These are phyloP conservation scores for Linurgus olivaceus DNA, from an alignment of 2,797 vertebrate genomes.

Conservation along the genomic window DNA sequence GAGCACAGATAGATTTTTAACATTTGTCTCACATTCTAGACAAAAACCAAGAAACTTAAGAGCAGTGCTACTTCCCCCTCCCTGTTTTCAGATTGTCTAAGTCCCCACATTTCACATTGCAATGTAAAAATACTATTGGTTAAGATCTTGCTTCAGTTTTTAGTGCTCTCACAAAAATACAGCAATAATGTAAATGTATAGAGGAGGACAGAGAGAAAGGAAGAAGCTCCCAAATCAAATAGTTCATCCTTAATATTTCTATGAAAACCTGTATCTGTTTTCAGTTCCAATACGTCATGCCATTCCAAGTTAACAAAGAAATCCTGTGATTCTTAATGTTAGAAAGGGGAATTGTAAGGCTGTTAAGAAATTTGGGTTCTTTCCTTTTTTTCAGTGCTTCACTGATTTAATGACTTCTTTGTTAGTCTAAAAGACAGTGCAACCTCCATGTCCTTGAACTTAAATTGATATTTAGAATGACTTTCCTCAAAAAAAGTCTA, in stretches of 20 bases:
- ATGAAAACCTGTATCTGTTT: neutral
- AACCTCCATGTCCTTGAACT: neutral
- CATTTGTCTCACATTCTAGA: neutral
- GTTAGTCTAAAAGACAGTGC: neutral
- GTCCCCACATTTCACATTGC: neutral
- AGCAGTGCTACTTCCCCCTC: neutral
- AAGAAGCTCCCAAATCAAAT: neutral
- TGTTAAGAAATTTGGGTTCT: neutral
- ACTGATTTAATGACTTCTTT: neutral
- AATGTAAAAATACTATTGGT: neutral
- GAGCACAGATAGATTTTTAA: neutral
- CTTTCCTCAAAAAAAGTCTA: neutral
- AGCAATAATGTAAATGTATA: neutral
- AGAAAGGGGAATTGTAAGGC: neutral
- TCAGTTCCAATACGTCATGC: neutral
- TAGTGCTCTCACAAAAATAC: neutral
- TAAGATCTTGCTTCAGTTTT: neutral
- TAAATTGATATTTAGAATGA: neutral
- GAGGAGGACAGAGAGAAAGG: neutral
- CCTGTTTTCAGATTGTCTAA: neutral
- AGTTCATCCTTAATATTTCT: neutral
- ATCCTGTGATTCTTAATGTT: neutral
- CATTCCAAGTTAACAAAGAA: neutral
- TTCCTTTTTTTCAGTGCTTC: neutral
- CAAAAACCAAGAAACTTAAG: neutral